phyloP scores from a whole-genome alignment of 2,113 vertebrate genomes.

The Scopus umbretta region DNA sequence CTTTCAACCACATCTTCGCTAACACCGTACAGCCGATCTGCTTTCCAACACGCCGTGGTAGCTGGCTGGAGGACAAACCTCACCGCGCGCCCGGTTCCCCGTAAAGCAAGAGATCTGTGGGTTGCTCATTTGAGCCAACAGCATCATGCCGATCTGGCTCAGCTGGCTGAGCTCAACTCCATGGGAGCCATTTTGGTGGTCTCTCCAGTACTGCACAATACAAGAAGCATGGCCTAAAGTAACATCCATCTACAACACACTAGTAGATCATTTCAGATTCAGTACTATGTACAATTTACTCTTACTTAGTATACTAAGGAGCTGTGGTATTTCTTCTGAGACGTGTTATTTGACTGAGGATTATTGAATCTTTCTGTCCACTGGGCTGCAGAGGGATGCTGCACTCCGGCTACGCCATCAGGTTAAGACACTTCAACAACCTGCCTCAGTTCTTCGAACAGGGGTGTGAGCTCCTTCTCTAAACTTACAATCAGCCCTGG shows the following conservation, averaged over 20 bases:
- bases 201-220: conserved; percentile 46
- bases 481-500: conserved; percentile 92
- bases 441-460: conserved; percentile 92
- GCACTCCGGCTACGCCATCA: neutral
- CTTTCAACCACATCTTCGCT: neutral
- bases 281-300: conserved; percentile 56
- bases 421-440: conserved; percentile 91
- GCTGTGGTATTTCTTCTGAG: conserved; percentile 23
- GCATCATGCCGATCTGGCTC: neutral
- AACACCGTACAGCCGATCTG: neutral
- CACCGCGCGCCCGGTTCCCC: neutral
- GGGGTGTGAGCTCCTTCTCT: conserved; percentile 90
- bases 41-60: neutral
- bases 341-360: neutral
- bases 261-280: conserved; percentile 57
- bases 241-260: conserved; percentile 54
- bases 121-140: neutral
- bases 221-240: conserved; percentile 43
- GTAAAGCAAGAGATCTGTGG: neutral
- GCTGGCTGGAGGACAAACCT: neutral
- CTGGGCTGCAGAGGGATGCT: conserved; percentile 29
- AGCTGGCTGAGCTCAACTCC: conserved; percentile 61
- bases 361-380: conserved; percentile 49
- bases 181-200: conserved; percentile 68
- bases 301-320: conserved; percentile 57